Percentiles rank a stretch among this genome's conserved stretches.
Conservation (phyloP, 2,888 invertebrate species). For the Gortyna flavago region DNA sequence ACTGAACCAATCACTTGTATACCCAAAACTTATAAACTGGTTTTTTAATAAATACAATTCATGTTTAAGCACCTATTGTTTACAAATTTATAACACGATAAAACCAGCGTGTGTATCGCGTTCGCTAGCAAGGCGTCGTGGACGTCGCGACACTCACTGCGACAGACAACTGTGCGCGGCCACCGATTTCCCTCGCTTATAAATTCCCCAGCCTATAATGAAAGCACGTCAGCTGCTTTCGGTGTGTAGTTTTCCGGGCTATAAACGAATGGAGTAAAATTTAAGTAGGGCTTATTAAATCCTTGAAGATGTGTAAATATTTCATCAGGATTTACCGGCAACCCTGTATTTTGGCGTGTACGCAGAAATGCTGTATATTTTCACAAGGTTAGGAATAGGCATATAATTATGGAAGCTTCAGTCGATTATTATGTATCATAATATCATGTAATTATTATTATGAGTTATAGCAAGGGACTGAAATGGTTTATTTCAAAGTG, state of each 20-base stretch:
- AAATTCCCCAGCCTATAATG: slow-evolving; percentile 78
- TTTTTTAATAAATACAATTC: slow-evolving; percentile 31
- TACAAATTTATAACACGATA: slow-evolving; percentile 61
- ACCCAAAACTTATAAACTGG: slow-evolving; percentile 24
- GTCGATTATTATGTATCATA: slow-evolving; percentile 1
- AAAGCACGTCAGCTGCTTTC: slow-evolving; percentile 83
- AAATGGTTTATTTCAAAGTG: neutral
- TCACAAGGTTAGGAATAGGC: slow-evolving; percentile 1
- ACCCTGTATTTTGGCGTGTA: slow-evolving; percentile 37
- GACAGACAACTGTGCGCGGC: slow-evolving; percentile 79
- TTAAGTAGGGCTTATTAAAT: slow-evolving; percentile 33
- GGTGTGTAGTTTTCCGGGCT: slow-evolving; percentile 79
- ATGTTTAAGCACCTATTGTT: slow-evolving; percentile 57
- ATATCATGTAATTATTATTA: slow-evolving; percentile 16
- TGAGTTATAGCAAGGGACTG: slow-evolving; percentile 15
- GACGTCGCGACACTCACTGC: slow-evolving; percentile 68
- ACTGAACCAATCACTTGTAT: slow-evolving; percentile 51
- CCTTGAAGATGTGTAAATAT: slow-evolving; percentile 54
- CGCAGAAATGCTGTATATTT: slow-evolving; percentile 43
- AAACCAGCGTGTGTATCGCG: slow-evolving; percentile 34
- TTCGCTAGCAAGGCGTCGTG: slow-evolving; percentile 50
- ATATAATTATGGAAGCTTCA: slow-evolving; percentile 21
- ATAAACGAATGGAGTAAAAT: slow-evolving; percentile 51
- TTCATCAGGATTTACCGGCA: slow-evolving; percentile 31
- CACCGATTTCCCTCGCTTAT: slow-evolving; percentile 82